These are phyloP conservation scores for Rutpela maculata DNA, from an alignment of 2,888 invertebrate species.

Conservation along the genomic window DNA sequence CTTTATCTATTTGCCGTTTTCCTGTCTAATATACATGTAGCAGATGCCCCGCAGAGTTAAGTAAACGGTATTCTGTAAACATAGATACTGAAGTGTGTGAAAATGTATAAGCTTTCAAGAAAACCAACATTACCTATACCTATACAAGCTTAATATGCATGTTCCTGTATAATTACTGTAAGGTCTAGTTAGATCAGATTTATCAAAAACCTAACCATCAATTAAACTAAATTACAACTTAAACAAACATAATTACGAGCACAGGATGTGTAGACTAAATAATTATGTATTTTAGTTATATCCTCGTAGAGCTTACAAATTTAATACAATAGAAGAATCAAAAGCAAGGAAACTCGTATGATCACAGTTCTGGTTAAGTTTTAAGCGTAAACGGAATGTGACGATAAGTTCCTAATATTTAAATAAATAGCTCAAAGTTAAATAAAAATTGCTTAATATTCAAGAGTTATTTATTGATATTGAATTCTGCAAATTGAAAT, in stretches of 20 bases:
- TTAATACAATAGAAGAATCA: background rate
- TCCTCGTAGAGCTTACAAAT: background rate
- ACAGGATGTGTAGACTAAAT: conserved; percentile 40
- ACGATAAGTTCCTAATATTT: too few species aligned
- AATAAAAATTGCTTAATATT: too few species aligned
- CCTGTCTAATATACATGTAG: too few species aligned
- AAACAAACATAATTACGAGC: conserved; percentile 44
- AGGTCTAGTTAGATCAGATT: background rate
- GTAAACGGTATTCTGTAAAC: background rate
- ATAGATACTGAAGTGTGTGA: background rate
- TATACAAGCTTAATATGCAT: background rate
- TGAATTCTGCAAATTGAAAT: too few species aligned
- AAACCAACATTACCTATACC: background rate
- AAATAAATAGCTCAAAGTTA: too few species aligned
- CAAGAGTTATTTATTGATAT: too few species aligned
- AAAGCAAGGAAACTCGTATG: background rate
- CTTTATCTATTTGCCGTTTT: too few species aligned
- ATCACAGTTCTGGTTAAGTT: background rate
- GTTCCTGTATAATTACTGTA: conserved; percentile 2
- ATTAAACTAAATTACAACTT: conserved; percentile 40
- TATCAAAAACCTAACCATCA: conserved; percentile 26
- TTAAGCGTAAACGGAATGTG: background rate
- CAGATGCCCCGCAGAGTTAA: background rate
- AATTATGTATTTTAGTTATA: background rate
- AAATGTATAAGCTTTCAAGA: background rate